Conservation (phyloP, 2,888 invertebrate genomes). For the Pseudococcus longispinus region DNA sequence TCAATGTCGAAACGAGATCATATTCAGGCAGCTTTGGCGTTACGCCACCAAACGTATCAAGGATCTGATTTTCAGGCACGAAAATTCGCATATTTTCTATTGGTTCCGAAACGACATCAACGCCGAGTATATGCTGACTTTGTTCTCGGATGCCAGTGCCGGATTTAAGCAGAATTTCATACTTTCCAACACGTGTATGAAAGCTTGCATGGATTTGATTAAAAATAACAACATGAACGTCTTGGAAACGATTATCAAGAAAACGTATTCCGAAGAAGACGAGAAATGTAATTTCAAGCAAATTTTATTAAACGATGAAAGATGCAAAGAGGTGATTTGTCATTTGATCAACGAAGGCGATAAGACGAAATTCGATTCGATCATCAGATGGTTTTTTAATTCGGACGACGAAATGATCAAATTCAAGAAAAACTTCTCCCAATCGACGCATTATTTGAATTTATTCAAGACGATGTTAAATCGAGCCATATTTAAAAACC, state of each 20-base stretch:
- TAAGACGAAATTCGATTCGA: constrained; percentile 12
- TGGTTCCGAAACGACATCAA: constrained; percentile 42
- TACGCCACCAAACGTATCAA: constrained; percentile 25
- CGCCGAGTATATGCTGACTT: constrained; percentile 13
- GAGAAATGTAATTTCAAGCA: not conserved
- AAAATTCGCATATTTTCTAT: constrained; percentile 26
- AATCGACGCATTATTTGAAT: not conserved
- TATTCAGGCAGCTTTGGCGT: constrained; percentile 18
- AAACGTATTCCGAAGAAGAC: not conserved
- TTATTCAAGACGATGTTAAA: not conserved
- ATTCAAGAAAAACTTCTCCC: not conserved
- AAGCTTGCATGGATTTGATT: constrained; percentile 25
- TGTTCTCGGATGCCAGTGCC: constrained; percentile 5
- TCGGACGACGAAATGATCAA: not conserved
- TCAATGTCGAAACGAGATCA: constrained; percentile 21
- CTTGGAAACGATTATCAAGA: not conserved
- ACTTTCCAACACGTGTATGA: not conserved
- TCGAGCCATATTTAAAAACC: not conserved
- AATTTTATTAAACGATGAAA: constrained; percentile 14
- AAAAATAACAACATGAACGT: constrained; percentile 20
- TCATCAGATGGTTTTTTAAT: not conserved
- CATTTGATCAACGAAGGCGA: not conserved
- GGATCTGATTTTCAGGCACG: constrained; percentile 3
- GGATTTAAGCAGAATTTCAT: constrained; percentile 30
- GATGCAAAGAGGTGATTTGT: not conserved